Percentiles rank a stretch among this genome's conserved stretches.
Evolutionary conservation across 1,140 invertebrate genomes (phyloP).

Genomic region (Octopus sinensis): DNA sequence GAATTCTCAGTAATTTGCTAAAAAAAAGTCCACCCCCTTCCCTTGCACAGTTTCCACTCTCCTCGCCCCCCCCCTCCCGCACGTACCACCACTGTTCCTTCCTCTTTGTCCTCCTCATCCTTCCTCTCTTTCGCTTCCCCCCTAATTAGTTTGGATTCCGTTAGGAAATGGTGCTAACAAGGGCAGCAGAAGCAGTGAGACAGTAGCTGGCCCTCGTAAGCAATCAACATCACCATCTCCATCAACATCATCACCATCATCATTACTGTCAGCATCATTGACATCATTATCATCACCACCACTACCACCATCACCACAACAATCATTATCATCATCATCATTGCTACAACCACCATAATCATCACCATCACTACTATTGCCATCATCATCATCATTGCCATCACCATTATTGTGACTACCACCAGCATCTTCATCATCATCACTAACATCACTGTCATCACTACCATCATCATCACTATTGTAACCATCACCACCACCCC

Average conservation of each 20-base stretch:
- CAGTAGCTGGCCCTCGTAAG: background rate
- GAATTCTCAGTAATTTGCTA: too few species aligned
- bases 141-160: background rate
- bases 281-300: background rate
- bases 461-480: too few species aligned
- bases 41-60: too few species aligned
- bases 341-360: background rate
- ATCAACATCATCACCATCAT: background rate
- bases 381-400: background rate
- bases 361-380: background rate
- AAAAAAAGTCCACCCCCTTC: too few species aligned
- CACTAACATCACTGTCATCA: too few species aligned
- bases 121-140: background rate
- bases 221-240: background rate
- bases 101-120: conserved; percentile 2
- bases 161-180: conserved; percentile 1
- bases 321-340: background rate
- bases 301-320: background rate
- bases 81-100: background rate
- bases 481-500: too few species aligned
- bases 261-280: too few species aligned
- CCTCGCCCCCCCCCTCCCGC: too few species aligned
- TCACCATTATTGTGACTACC: too few species aligned
- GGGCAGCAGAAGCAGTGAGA: background rate
- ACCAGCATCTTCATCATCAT: too few species aligned